These are phyloP conservation scores for Lophotis ruficrista DNA, from an alignment of 2,113 vertebrate species.

Conservation along the genomic window DNA sequence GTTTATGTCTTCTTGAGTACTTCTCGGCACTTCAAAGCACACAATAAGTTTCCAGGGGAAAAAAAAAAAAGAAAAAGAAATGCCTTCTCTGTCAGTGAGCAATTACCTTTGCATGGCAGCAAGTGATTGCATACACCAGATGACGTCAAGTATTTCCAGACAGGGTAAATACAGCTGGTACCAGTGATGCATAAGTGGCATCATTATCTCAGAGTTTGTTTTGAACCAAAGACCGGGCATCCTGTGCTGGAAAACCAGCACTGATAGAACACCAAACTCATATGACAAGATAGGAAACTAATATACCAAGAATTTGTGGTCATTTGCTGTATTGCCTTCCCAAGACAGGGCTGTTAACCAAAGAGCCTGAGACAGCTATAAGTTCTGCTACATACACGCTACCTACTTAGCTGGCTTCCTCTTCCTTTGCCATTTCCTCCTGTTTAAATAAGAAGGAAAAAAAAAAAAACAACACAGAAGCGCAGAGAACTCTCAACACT, in stretches of 20 bases:
- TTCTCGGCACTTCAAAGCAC: neutral
- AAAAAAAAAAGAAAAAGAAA: neutral
- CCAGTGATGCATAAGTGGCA: neutral
- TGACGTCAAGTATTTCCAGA: neutral
- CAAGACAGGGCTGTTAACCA: neutral
- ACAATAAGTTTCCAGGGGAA: neutral
- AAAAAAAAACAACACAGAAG: neutral
- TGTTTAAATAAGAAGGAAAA: neutral
- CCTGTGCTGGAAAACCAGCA: neutral
- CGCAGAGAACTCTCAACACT: neutral
- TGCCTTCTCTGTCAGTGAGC: neutral
- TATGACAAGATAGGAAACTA: neutral
- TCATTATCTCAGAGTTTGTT: neutral
- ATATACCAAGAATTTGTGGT: neutral
- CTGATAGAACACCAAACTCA: neutral
- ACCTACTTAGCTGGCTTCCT: neutral
- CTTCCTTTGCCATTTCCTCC: neutral
- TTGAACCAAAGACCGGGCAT: neutral
- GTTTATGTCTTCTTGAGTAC: conserved; percentile 13
- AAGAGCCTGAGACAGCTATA: neutral
- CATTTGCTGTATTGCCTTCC: neutral
- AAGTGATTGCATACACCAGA: neutral
- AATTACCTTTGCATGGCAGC: neutral
- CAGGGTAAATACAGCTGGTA: neutral
- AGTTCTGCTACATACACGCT: neutral